Evolutionary conservation across 2,888 invertebrate genomes (phyloP), one percentile per base, ranked within the genome.

Genomic region (Salpingus planirostris): DNA sequence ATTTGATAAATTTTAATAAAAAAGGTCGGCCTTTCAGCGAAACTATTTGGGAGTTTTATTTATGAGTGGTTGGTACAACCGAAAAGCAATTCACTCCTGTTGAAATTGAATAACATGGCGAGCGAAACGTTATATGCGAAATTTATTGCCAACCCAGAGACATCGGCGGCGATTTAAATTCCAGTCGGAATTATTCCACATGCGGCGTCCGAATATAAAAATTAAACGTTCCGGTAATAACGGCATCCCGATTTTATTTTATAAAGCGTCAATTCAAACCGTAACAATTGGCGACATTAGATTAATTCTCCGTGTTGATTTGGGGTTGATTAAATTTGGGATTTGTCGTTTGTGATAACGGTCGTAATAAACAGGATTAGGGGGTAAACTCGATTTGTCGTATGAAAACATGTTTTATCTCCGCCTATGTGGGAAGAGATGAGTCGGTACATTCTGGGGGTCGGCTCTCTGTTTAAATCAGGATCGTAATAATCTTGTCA

Each of bases 51-150:
- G 27, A 24, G 27, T 36, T 27, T 36, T 36, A 36, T 36, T 36
- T 36, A 36, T 28, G 25, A 31, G 36, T 25, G 38, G 34, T 38
- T 33, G 28, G 34, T 38, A 34, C 34, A 38, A 38, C 33, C 38
- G 31, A 34, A 33, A 38, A 31, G 29, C 34, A 28, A 25, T 38
- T 36, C 28, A 24, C 36, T 36, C 27, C 34, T 38, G 38, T 28
- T 38, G 38, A 38, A 38, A 38, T 38, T 38, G 31, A 34, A 38
- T 38, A 38, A 38, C 33, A 38, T 29, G 33, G 33, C 37, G 31
- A 28, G 34, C 29, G 34, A 31, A 38, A 33, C 30, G 38, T 38
- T 34, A 34, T 34, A 23, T 23, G 25, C 28, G 38, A 21, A 34
- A 38, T 38, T 38, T 38, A 38, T 38, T 33, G 23, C 22, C 8